Conservation (phyloP, 37 sponge, comb jelly and placozoan species). For the Beroe ovata region DNA sequence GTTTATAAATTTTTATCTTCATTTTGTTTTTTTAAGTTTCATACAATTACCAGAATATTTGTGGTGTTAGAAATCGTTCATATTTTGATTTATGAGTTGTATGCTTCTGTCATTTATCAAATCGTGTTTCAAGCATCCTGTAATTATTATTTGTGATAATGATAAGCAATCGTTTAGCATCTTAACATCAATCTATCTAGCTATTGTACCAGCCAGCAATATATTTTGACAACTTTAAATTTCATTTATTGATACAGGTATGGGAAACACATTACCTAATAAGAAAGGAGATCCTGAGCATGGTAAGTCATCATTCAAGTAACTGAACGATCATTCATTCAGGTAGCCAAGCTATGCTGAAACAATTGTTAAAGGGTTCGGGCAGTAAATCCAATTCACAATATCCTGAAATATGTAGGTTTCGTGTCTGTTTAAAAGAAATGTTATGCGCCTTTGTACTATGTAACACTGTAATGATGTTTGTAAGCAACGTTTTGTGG, state of each 20-base stretch:
- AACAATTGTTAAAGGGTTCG: neutral
- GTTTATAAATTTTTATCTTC: too few species aligned
- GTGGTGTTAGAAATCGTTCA: too few species aligned
- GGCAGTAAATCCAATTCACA: constrained; percentile 8
- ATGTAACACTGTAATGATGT: neutral
- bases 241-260: neutral
- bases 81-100: too few species aligned
- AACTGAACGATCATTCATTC: constrained; percentile 2
- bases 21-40: too few species aligned
- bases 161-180: too few species aligned
- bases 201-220: too few species aligned
- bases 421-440: neutral
- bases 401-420: constrained; percentile 52
- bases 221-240: neutral
- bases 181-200: too few species aligned
- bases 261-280: constrained; percentile 58
- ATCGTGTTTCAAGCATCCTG: too few species aligned
- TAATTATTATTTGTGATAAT: too few species aligned
- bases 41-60: too few species aligned
- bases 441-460: neutral
- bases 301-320: constrained; percentile 31
- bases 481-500: neutral
- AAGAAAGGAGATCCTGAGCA: constrained; percentile 65
- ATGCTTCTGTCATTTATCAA: too few species aligned
- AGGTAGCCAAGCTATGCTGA: constrained; percentile 53